These are phyloP conservation scores for Temnothorax nylanderi DNA, from an alignment of 1,140 invertebrate species.

Conservation along the genomic window DNA sequence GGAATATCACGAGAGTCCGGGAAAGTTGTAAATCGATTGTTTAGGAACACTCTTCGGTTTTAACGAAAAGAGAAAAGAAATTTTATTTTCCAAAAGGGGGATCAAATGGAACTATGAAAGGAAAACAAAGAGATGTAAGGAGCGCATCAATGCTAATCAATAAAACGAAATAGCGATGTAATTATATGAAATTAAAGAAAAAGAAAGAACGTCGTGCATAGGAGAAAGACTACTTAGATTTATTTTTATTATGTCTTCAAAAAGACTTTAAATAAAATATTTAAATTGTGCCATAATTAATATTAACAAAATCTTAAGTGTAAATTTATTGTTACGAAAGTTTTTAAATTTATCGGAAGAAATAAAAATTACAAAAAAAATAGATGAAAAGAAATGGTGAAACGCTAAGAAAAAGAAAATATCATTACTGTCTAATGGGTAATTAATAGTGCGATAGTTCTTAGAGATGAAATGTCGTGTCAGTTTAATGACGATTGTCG, in stretches of 20 bases:
- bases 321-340: slow-evolving; percentile 84
- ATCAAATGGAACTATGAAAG: slow-evolving; percentile 62
- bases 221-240: slow-evolving; percentile 85
- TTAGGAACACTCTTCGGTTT: slow-evolving; percentile 75
- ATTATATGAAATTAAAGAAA: slow-evolving; percentile 71
- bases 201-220: slow-evolving; percentile 79
- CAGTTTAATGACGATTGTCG: slow-evolving; percentile 68
- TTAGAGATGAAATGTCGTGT: slow-evolving; percentile 69
- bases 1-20: slow-evolving; percentile 63
- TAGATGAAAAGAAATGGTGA: slow-evolving; percentile 17
- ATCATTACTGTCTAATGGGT: slow-evolving; percentile 78
- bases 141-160: slow-evolving; percentile 76
- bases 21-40: slow-evolving; percentile 73
- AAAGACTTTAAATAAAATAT: slow-evolving; percentile 85
- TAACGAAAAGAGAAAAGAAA: slow-evolving; percentile 67
- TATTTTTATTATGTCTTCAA: slow-evolving; percentile 85
- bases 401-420: slow-evolving; percentile 64
- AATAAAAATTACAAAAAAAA: slow-evolving; percentile 77
- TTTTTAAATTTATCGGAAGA: slow-evolving; percentile 83
- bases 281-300: slow-evolving; percentile 86
- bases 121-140: slow-evolving; percentile 67
- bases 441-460: slow-evolving; percentile 74
- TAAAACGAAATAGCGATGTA: slow-evolving; percentile 75
- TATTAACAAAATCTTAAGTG: slow-evolving; percentile 83
- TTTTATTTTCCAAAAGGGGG: slow-evolving; percentile 64